phyloP scores from a whole-genome alignment of 2,888 invertebrate species.

The Vandiemenella viatica region DNA sequence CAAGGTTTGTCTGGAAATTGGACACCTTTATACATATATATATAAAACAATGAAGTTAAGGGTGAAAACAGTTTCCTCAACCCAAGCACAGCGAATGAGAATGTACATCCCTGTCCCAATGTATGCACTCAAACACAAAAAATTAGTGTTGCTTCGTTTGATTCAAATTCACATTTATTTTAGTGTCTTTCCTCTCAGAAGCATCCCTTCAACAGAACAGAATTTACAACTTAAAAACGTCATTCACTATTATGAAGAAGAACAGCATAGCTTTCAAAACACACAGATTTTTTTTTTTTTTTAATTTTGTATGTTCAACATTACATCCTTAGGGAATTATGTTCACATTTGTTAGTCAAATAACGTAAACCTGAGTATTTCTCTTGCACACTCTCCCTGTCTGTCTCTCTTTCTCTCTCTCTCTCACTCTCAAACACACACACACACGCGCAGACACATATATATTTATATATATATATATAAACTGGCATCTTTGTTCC shows the following conservation, averaged over 20 bases:
- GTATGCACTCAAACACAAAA: background rate
- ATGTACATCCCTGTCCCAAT: background rate
- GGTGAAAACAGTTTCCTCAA: background rate
- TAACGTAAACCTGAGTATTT: too few species aligned
- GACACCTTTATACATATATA: background rate
- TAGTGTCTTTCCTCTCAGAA: background rate
- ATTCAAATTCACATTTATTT: background rate
- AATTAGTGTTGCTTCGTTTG: background rate
- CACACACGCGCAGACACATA: too few species aligned
- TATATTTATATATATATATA: too few species aligned
- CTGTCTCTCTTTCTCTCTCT: too few species aligned
- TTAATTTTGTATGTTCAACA: too few species aligned
- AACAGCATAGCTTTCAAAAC: too few species aligned
- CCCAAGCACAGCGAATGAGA: background rate
- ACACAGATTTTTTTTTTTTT: too few species aligned
- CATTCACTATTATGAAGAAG: background rate
- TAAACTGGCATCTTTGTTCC: too few species aligned
- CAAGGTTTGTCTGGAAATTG: background rate
- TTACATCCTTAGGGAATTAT: too few species aligned
- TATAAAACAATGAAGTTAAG: background rate
- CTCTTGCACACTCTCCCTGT: too few species aligned
- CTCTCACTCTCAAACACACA: too few species aligned
- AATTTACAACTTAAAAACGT: background rate
- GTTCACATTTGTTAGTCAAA: too few species aligned
- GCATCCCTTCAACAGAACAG: background rate